phyloP scores from a whole-genome alignment of 1,140 invertebrate species.

The Bombus pyrosoma region DNA sequence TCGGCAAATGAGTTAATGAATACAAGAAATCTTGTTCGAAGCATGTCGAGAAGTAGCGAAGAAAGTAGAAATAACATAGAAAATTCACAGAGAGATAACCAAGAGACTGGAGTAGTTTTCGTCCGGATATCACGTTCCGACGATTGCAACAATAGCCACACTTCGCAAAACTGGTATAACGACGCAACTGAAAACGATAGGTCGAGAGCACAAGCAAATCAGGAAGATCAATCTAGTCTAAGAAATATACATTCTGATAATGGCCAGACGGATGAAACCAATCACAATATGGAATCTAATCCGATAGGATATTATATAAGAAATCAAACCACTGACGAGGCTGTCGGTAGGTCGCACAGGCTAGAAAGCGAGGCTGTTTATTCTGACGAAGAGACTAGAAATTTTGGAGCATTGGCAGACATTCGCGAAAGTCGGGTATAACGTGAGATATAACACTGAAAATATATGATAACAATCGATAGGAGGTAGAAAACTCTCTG shows the following conservation, averaged over 20 bases:
- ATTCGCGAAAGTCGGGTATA: conserved; percentile 80
- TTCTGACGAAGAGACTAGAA: conserved; percentile 71
- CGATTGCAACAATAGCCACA: conserved; percentile 10
- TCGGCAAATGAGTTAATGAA: conserved; percentile 69
- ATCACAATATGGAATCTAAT: conserved; percentile 40
- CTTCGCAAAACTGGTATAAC: conserved; percentile 22
- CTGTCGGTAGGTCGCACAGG: conserved; percentile 26
- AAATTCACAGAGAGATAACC: conserved; percentile 41
- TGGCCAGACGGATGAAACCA: conserved; percentile 30
- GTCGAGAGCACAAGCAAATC: conserved; percentile 31
- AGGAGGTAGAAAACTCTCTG: conserved; percentile 4
- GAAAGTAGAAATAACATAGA: conserved; percentile 50
- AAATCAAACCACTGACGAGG: conserved; percentile 36
- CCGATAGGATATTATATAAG: conserved; percentile 44
- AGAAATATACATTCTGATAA: conserved; percentile 46
- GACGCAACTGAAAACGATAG: conserved; percentile 28
- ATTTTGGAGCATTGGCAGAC: conserved; percentile 75
- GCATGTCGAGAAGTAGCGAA: conserved; percentile 49
- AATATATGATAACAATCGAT: background rate
- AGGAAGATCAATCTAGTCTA: conserved; percentile 31
- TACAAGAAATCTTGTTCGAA: conserved; percentile 66
- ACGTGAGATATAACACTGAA: conserved; percentile 16
- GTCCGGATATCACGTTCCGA: conserved; percentile 44
- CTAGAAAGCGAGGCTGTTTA: conserved; percentile 46
- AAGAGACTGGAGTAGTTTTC: conserved; percentile 33